Base-by-base conservation (phyloP, 2,888 invertebrate genomes). In the Calameuta idolon region DNA sequence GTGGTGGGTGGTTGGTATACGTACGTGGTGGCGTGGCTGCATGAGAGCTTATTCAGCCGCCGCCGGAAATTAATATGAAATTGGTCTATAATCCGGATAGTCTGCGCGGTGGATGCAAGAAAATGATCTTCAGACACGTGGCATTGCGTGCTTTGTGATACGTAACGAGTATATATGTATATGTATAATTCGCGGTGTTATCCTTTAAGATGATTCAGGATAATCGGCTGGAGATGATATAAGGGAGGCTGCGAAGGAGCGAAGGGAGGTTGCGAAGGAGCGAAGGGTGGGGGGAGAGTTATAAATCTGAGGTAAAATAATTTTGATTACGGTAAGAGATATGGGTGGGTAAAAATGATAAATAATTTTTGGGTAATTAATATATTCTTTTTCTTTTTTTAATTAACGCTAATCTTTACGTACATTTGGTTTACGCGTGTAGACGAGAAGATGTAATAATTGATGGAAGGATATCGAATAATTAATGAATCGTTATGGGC, bases 11-110 rank as follows among this genome's bases (percentile, higher is more conserved):
- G 71, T 12, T 23, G 5, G 71, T 71, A 33, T 23, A 71, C 11
- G 23, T 34, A 33, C 23, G 23, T 33, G 33, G 71, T 34, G 71
- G 33, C 71, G 31, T 34, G 31, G 33, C 31, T 33, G 71, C 31
- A 31, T 34, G 71, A 31, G 71, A 71, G 71, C 71, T 71, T 33
- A 33, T 71, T 69, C 77, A 69, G 73, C 76, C 71, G 75, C 40
- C 73, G 79, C 83, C 83, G 85, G 86, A 85, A 85, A 85, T 85
- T 85, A 85, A 86, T 85, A 84, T 82, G 85, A 86, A 86, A 85
- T 85, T 85, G 86, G 83, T 76, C 81, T 83, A 81, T 85, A 85
- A 85, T 85, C 85, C 85, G 82, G 79, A 83, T 83, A 83, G 83
- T 85, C 86, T 83, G 85, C 81, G 79, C 79, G 76, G 80, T 86